Base-by-base conservation (phyloP, 2,113 vertebrate species). In the Sinocyclocheilus anshuiensis region DNA sequence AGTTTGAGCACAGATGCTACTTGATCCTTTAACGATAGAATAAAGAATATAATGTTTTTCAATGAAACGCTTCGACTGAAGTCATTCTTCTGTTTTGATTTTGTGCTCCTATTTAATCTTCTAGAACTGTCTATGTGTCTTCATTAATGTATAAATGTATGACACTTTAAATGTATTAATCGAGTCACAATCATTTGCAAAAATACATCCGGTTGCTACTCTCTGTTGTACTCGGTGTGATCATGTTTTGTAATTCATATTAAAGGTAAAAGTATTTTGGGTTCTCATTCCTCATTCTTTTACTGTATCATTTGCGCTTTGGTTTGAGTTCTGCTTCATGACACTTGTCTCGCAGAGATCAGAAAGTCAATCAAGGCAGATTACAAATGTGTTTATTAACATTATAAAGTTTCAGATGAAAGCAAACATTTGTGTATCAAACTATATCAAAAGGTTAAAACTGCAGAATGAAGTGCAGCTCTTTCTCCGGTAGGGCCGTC, bases 11-110 rank as follows among this genome's bases (percentile, higher is more conserved):
- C 77, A 84, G 77, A 86, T 65, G 85, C 80, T 72, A 89, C 84
- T 91, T 90, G 89, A 89, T 87, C 88, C 87, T 90, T 82, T 89
- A 91, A 88, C 74, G 72, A 84, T 89, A 72, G 53, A 90, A 90
- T 88, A 87, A 84, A 91, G 39, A 42, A 42, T 45, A 45, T 10
- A 45, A 85, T 77, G 86, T 88, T 90, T 91, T 91, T 84, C 84
- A 90, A 82, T 74, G 48, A 89, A 86, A 26, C 36, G 29, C 61
- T 45, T 72, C n/a, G 42, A 16, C 7, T 20, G 10, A 4, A 20
- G 33, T 81, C 18, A 18, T 86, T 39, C 45, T 39, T 79, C 22
- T 63, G 13, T 39, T 57, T 61, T 20, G 5, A n/a, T 39, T 61
- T 59, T 55, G 4, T 36, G n/a, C 57, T 22, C 7, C 4, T 3